Evolutionary conservation across 2,797 vertebrate genomes (phyloP).

Genomic region (Furcifer pardalis): DNA sequence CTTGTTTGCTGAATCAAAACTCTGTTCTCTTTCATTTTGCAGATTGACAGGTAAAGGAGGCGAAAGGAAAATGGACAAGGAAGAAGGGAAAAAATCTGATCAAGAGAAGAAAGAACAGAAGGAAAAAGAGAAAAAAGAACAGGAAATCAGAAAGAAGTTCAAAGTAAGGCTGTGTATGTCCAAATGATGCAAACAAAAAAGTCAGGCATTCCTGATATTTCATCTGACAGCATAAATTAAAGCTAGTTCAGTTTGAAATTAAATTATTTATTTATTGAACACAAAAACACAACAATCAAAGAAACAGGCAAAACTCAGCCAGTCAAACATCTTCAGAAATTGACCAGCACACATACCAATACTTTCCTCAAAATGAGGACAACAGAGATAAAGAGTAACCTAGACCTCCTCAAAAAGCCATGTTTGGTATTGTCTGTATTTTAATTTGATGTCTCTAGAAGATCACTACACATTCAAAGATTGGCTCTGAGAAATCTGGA

Average conservation of each 20-base stretch:
- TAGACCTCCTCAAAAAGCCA: not conserved
- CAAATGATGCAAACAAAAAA: slow-evolving; percentile 10
- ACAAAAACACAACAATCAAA: not conserved
- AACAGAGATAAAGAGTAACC: not conserved
- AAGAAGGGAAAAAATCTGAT: slow-evolving; percentile 84
- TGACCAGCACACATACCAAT: not conserved
- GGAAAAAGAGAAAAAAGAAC: slow-evolving; percentile 92
- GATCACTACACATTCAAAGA: not conserved
- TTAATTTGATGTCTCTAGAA: not conserved
- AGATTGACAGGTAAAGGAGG: slow-evolving; percentile 72
- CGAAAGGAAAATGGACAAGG: slow-evolving; percentile 83
- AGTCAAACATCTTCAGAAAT: not conserved
- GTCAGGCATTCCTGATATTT: not conserved
- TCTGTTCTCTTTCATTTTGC: slow-evolving; percentile 34
- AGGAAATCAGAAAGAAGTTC: slow-evolving; percentile 90
- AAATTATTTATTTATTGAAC: not conserved
- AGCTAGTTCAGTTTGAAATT: not conserved
- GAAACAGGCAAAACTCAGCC: not conserved
- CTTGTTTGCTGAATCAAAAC: not conserved
- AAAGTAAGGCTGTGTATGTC: slow-evolving; percentile 81
- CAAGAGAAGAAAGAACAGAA: slow-evolving; percentile 89
- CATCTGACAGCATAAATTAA: not conserved
- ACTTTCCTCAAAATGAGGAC: not conserved
- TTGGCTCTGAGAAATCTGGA: not conserved
- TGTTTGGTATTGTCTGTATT: not conserved